phyloP scores from a whole-genome alignment of 92 coral and sea anemone genomes.

The Virgularia gustaviana region DNA sequence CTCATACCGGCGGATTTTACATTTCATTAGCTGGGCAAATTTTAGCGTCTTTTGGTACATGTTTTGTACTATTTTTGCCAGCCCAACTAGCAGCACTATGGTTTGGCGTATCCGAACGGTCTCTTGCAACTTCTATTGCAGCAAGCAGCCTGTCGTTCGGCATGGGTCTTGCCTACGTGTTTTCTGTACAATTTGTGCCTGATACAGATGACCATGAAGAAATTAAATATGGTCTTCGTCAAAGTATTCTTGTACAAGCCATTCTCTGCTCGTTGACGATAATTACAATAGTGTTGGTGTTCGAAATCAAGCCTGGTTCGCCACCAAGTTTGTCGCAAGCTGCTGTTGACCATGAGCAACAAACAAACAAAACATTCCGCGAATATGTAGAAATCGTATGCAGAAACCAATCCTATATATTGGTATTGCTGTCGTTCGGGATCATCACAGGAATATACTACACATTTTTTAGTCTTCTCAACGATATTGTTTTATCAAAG shows the following conservation, averaged over 20 bases:
- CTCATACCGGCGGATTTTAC: slow-evolving; percentile 2
- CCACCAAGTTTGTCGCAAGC: slow-evolving; percentile 33
- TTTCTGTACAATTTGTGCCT: slow-evolving; percentile 30
- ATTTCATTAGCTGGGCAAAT: slow-evolving; percentile 22
- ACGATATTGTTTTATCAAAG: slow-evolving; percentile 8
- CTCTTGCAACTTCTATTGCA: slow-evolving; percentile 15
- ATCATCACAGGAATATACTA: slow-evolving; percentile 5
- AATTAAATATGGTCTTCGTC: slow-evolving; percentile 13
- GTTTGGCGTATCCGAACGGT: slow-evolving; percentile 28
- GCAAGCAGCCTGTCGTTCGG: slow-evolving; percentile 26
- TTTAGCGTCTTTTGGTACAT: slow-evolving; percentile 15
- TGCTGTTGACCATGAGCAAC: background rate
- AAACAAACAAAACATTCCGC: background rate
- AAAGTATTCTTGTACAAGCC: slow-evolving; percentile 32
- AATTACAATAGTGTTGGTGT: slow-evolving; percentile 19
- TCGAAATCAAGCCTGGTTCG: slow-evolving; percentile 4
- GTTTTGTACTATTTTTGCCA: slow-evolving; percentile 19
- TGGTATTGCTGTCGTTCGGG: slow-evolving; percentile 1
- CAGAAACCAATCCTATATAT: slow-evolving; percentile 7
- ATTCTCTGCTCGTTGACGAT: slow-evolving; percentile 33
- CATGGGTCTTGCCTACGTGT: slow-evolving; percentile 21
- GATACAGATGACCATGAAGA: slow-evolving; percentile 10
- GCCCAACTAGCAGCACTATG: slow-evolving; percentile 29
- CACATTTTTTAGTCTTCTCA: slow-evolving; percentile 27
- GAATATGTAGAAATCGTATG: background rate